Conservation (phyloP, 2,888 invertebrate species). For the Pristionchus fissidentatus region DNA sequence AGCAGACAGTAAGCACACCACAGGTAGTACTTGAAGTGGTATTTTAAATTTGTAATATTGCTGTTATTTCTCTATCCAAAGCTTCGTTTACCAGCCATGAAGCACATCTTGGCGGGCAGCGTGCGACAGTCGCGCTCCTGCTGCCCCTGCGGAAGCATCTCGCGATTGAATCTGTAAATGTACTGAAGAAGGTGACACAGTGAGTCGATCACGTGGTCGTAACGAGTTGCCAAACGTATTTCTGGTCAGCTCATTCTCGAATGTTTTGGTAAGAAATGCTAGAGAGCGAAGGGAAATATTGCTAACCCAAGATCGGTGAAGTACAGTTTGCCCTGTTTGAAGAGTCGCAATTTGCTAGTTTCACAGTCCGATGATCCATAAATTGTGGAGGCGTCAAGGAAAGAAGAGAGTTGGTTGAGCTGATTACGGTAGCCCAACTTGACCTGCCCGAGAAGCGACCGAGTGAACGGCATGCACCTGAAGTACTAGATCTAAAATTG, state of each 20-base stretch:
- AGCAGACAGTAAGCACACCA: too few species aligned
- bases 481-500: not conserved
- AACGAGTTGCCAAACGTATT: too few species aligned
- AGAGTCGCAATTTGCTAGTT: conserved; percentile 84
- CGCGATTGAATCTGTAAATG: conserved; percentile 64
- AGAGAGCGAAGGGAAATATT: not conserved
- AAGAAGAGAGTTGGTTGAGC: conserved; percentile 93
- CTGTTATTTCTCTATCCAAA: not conserved
- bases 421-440: conserved; percentile 79
- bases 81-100: conserved; percentile 30
- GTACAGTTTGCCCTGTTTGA: conserved; percentile 77
- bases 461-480: conserved; percentile 93
- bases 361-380: conserved; percentile 93
- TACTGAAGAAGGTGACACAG: not conserved
- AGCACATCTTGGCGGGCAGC: conserved; percentile 45
- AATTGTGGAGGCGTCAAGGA: conserved; percentile 84
- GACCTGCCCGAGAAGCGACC: conserved; percentile 92
- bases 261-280: not conserved
- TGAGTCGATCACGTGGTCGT: too few species aligned
- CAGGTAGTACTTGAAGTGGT: too few species aligned
- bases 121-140: conserved; percentile 74
- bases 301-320: conserved; percentile 73
- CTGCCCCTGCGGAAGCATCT: conserved; percentile 75
- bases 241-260: too few species aligned
- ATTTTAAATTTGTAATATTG: too few species aligned